phyloP scores from a whole-genome alignment of 2,797 vertebrate species.

The Notamacropus eugenii region DNA sequence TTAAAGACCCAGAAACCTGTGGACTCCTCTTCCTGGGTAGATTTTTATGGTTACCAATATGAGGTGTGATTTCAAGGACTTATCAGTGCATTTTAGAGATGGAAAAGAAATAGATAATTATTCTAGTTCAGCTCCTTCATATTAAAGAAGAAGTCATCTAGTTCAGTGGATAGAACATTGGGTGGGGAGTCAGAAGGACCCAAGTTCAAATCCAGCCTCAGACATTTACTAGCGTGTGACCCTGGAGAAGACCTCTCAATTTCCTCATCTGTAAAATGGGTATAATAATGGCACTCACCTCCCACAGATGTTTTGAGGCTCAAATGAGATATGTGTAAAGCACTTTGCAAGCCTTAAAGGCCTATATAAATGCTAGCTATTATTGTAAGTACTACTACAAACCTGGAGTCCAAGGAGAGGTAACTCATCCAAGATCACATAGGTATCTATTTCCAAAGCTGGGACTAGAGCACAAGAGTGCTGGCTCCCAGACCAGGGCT shows the following conservation, averaged over 20 bases:
- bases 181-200: neutral
- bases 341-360: neutral
- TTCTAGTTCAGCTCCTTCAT: neutral
- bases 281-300: neutral
- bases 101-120: neutral
- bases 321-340: neutral
- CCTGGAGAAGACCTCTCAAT: neutral
- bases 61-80: neutral
- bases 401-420: neutral
- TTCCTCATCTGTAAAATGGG: neutral
- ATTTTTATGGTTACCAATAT: neutral
- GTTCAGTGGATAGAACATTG: neutral
- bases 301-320: neutral
- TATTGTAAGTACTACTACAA: neutral
- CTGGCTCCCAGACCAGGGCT: neutral
- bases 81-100: neutral
- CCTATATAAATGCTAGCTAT: neutral
- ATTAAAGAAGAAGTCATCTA: neutral
- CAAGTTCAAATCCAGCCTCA: neutral
- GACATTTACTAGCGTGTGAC: neutral
- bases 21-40: neutral
- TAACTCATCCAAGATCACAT: neutral
- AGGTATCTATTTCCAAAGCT: neutral
- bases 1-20: constrained; percentile 49
- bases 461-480: neutral